These are phyloP conservation scores for Acanthochromis polyacanthus DNA, from an alignment of 2,113 vertebrate species.

Conservation along the genomic window DNA sequence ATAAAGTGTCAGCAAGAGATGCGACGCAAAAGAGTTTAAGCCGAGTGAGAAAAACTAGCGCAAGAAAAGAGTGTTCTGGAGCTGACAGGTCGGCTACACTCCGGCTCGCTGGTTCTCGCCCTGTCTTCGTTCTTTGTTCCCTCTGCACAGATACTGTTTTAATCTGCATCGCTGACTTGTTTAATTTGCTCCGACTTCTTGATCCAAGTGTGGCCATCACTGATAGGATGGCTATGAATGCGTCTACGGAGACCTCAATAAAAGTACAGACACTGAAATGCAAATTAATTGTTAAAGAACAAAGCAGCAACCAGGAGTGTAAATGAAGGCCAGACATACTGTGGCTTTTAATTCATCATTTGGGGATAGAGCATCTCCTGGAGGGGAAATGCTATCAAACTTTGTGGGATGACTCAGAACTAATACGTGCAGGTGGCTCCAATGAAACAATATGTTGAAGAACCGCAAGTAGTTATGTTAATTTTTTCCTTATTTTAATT, in stretches of 20 bases:
- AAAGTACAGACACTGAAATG: conserved; percentile 3
- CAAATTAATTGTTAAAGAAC: background rate
- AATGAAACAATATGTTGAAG: background rate
- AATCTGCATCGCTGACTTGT: background rate
- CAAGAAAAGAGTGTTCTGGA: background rate
- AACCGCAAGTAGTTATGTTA: background rate
- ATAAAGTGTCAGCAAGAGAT: conserved; percentile 5
- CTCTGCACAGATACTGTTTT: background rate
- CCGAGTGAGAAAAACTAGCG: background rate
- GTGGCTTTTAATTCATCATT: background rate
- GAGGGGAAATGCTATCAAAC: background rate
- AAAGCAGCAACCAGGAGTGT: background rate
- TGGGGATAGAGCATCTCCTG: background rate
- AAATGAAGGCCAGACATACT: background rate
- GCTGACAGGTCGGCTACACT: background rate
- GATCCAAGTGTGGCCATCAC: conserved; percentile 10
- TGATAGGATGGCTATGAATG: conserved; percentile 34
- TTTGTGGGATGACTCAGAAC: background rate
- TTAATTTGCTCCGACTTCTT: background rate
- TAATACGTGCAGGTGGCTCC: background rate
- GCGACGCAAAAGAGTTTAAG: background rate
- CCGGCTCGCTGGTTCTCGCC: background rate
- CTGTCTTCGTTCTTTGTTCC: background rate
- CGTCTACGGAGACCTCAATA: background rate
- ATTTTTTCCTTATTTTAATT: background rate